Evolutionary conservation across 2,797 vertebrate genomes (phyloP), one percentile per base, ranked within the genome.

Genomic region (Thalassophryne amazonica): DNA sequence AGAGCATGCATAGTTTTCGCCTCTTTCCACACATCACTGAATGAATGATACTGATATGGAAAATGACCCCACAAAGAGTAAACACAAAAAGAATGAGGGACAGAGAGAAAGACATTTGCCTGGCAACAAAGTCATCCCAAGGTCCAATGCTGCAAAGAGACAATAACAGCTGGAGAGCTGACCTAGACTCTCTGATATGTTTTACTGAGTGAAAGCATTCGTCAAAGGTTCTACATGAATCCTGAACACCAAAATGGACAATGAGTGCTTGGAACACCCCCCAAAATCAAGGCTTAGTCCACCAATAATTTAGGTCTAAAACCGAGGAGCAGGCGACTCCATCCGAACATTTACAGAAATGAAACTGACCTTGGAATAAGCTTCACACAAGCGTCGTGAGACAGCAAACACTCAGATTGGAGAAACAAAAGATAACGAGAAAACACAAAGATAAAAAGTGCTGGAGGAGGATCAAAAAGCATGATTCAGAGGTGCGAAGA

Each of bases 71-170:
- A 72, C 83, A 45, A 72, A 91, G 84, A 73, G 89, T 78, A 91
- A 94, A 94, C 68, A 93, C 45, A 76, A 38, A 62, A 64, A 78
- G 36, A 86, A 78, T 54, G 66, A 73, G 31, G 51, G 67, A 83
- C 43, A 59, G 47, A 62, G 57, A 73, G 57, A 64, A 60, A 68
- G 17, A 69, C 79, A 46, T 84, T 83, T 85, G 61, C 81, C 83
- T 68, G 79, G 68, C 72, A 84, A 86, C 89, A 90, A 88, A 63
- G 86, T 87, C 86, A 83, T 74, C 57, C 61, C 86, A 90, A 92
- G 91, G 93, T 92, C 78, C 72, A 65, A 16, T 19, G 64, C 53
- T 39, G 33, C 33, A 57, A 56, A 64, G 39, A 82, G 71, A 81
- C 59, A 67, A 60, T 81, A 38, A 58, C 60, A 45, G 61, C 76